Evolutionary conservation across 2,888 invertebrate species (phyloP).

Genomic region (Drosophila villosipedis): DNA sequence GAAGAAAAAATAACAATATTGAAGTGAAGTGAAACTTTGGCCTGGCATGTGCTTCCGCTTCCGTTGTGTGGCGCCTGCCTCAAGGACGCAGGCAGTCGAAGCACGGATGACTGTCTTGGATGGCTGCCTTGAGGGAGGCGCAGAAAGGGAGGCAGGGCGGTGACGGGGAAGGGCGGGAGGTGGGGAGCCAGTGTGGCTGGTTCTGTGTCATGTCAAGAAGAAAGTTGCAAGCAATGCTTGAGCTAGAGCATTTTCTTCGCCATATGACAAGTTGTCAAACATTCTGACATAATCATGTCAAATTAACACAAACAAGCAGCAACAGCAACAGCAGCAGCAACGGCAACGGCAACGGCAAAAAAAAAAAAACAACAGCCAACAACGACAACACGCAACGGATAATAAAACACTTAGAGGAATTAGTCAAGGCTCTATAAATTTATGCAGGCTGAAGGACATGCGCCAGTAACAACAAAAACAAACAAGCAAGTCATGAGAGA

Average conservation of each 20-base stretch:
- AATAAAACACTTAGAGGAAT: slow-evolving; percentile 75
- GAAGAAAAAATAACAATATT: slow-evolving; percentile 3
- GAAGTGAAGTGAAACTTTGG: slow-evolving; percentile 33
- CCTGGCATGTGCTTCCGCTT: slow-evolving; percentile 70
- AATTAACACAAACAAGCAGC: slow-evolving; percentile 68
- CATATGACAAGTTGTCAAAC: slow-evolving; percentile 77
- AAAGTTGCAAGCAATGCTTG: slow-evolving; percentile 17
- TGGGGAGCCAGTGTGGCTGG: not conserved
- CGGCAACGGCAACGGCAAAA: slow-evolving; percentile 18
- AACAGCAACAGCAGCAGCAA: slow-evolving; percentile 19
- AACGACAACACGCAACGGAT: slow-evolving; percentile 52
- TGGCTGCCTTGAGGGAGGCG: not conserved
- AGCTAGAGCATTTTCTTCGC: slow-evolving; percentile 15
- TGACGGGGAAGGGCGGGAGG: not conserved
- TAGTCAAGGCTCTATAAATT: slow-evolving; percentile 45
- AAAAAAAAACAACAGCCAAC: not conserved
- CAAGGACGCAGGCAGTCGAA: slow-evolving; percentile 45
- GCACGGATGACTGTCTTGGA: not conserved
- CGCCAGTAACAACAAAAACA: not conserved
- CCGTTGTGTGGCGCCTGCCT: slow-evolving; percentile 38
- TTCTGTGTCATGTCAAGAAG: not conserved
- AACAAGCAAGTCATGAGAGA: not conserved
- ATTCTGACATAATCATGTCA: slow-evolving; percentile 81
- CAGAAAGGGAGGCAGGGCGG: not conserved
- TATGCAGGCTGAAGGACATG: slow-evolving; percentile 52